Conservation (phyloP, 2,888 invertebrate genomes). For the Nomada fucata region DNA sequence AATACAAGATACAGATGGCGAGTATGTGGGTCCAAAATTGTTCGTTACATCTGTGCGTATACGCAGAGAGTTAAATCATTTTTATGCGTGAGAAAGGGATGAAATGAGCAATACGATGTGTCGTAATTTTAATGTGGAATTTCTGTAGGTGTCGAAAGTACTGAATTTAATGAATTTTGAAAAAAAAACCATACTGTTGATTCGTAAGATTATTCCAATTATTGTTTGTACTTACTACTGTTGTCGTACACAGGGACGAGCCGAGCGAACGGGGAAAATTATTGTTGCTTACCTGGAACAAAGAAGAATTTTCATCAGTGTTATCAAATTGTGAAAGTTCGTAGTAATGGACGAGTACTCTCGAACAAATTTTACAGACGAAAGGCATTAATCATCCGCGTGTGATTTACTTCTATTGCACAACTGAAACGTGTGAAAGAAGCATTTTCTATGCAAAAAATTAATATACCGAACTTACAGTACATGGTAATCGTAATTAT, state of each 20-base stretch:
- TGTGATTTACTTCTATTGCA: too few species aligned
- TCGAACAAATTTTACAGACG: too few species aligned
- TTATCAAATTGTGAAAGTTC: not conserved
- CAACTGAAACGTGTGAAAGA: too few species aligned
- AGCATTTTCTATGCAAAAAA: too few species aligned
- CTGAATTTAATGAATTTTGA: constrained; percentile 41
- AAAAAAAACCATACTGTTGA: constrained; percentile 39
- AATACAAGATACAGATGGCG: too few species aligned
- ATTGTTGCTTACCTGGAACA: constrained; percentile 62
- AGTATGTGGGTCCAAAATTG: too few species aligned
- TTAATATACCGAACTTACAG: too few species aligned
- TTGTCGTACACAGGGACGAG: constrained; percentile 26
- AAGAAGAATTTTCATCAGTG: constrained; percentile 51
- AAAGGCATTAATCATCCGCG: too few species aligned
- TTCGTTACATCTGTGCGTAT: too few species aligned
- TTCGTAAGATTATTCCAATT: constrained; percentile 39
- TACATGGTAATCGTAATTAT: too few species aligned
- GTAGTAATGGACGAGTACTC: not conserved
- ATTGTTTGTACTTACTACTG: constrained; percentile 43
- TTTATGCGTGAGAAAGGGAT: constrained; percentile 20
- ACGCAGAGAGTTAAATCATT: constrained; percentile 27
- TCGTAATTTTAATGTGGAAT: constrained; percentile 51
- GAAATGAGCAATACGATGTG: too few species aligned
- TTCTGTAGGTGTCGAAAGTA: constrained; percentile 46
- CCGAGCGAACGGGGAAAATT: constrained; percentile 4